phyloP scores from a whole-genome alignment of 2,113 vertebrate genomes.

The Plecturocebus donacophilus region DNA sequence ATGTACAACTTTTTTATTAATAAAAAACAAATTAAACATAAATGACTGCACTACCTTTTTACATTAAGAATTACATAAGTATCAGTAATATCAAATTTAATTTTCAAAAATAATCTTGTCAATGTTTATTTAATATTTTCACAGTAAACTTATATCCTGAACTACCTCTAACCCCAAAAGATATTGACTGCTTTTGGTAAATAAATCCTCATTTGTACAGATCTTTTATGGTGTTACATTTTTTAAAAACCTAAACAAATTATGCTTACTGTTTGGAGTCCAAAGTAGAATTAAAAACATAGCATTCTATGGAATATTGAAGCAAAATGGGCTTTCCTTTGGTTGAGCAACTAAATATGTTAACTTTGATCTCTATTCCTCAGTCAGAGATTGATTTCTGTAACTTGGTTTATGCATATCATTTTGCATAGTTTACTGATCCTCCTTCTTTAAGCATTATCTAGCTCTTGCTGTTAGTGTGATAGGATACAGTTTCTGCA shows the following conservation, averaged over 20 bases:
- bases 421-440: background rate
- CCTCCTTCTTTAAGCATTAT: background rate
- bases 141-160: background rate
- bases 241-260: background rate
- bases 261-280: background rate
- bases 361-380: background rate
- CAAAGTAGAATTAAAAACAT: background rate
- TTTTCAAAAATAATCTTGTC: background rate
- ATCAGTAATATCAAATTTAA: background rate
- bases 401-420: background rate
- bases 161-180: background rate
- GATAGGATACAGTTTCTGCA: background rate
- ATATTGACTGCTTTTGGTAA: background rate
- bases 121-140: background rate
- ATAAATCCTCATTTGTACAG: background rate
- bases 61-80: background rate
- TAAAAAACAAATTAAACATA: background rate
- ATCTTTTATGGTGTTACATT: background rate
- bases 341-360: background rate
- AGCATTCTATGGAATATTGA: background rate
- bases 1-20: background rate
- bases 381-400: background rate
- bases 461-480: background rate
- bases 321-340: background rate
- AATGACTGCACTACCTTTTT: background rate